Evolutionary conservation across 2,797 vertebrate species (phyloP).

Genomic region (Xiphophorus birchmanni): DNA sequence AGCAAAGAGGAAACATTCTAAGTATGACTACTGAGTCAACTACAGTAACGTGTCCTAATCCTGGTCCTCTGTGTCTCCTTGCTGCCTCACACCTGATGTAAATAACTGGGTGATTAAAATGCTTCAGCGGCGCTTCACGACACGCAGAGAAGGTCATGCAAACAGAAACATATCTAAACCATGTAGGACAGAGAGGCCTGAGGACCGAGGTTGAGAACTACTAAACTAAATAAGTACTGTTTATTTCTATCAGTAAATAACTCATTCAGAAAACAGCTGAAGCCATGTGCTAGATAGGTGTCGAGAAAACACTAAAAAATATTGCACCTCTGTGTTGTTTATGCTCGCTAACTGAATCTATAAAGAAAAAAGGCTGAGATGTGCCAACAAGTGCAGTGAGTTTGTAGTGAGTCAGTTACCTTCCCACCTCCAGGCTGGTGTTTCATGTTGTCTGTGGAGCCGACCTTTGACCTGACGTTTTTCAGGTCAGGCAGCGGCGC

Average conservation of each 20-base stretch:
- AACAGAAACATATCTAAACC: not conserved
- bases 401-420: slow-evolving; percentile 70
- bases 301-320: not conserved
- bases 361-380: not conserved
- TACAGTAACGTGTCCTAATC: not conserved
- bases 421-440: slow-evolving; percentile 96
- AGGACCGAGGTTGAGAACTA: not conserved
- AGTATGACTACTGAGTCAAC: not conserved
- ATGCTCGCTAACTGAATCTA: not conserved
- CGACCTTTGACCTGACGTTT: slow-evolving; percentile 91
- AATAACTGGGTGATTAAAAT: not conserved
- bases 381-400: not conserved
- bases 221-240: not conserved
- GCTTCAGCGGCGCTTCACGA: not conserved
- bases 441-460: slow-evolving; percentile 94
- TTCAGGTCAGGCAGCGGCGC: slow-evolving; percentile 91
- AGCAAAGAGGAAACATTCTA: not conserved
- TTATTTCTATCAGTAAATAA: not conserved
- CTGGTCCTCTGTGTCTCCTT: not conserved
- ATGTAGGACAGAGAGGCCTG: not conserved
- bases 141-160: not conserved
- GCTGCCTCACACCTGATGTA: not conserved
- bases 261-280: not conserved
- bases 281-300: not conserved
- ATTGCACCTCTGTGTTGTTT: not conserved